Percentiles rank a stretch among this genome's conserved stretches.
These are phyloP conservation scores for Cryptotis parvus DNA, from an alignment of 2,113 vertebrate genomes.

Conservation along the genomic window DNA sequence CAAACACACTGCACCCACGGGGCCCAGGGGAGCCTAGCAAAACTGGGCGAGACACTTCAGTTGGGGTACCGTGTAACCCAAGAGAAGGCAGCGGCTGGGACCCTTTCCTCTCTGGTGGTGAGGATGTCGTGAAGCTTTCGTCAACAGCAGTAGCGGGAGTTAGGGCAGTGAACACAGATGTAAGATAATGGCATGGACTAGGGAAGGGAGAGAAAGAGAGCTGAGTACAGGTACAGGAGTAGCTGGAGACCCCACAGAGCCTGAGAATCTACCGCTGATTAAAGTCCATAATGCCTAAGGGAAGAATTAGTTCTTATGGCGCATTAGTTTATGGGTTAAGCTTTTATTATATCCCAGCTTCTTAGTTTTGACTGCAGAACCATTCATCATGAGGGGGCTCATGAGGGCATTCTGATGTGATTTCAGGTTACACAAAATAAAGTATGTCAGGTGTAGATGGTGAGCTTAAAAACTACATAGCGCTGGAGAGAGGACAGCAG, in stretches of 20 bases:
- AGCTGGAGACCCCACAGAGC: slow-evolving; percentile 23
- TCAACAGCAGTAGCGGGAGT: slow-evolving; percentile 18
- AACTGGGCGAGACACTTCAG: slow-evolving; percentile 74
- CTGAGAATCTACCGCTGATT: not conserved
- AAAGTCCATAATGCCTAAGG: not conserved
- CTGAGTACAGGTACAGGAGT: not conserved
- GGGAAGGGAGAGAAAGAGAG: slow-evolving; percentile 19
- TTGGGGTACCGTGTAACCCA: slow-evolving; percentile 58
- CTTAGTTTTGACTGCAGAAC: slow-evolving; percentile 4
- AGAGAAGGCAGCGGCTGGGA: slow-evolving; percentile 62
- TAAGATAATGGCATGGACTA: slow-evolving; percentile 48
- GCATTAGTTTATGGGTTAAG: slow-evolving; percentile 2
- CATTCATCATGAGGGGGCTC: not conserved
- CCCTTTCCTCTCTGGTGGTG: slow-evolving; percentile 67
- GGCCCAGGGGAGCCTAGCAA: slow-evolving; percentile 81
- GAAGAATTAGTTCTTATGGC: too few relatives aligned
- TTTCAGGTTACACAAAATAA: slow-evolving; percentile 42
- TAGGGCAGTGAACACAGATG: slow-evolving; percentile 37
- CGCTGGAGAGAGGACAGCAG: too few relatives aligned
- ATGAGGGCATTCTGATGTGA: not conserved
- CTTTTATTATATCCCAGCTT: slow-evolving; percentile 4
- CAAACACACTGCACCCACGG: slow-evolving; percentile 88
- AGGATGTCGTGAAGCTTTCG: slow-evolving; percentile 70
- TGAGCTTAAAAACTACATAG: not conserved
- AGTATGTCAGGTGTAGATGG: not conserved